Evolutionary conservation across 2,888 invertebrate species (phyloP).

Genomic region (Pollenia amentaria): DNA sequence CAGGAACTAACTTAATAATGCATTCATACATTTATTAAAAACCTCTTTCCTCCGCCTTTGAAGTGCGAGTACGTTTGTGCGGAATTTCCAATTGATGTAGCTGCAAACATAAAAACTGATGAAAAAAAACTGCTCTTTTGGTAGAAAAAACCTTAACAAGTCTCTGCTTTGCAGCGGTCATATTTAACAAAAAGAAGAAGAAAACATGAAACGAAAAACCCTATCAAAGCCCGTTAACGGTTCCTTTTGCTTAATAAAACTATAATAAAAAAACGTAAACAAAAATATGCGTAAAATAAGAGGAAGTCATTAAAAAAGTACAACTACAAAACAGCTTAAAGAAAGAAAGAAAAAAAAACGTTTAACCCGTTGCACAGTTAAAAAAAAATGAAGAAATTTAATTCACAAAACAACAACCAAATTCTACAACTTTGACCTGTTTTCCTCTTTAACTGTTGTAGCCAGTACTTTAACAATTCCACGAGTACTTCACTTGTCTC

Average conservation of each 20-base stretch:
- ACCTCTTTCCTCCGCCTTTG: conserved; percentile 7
- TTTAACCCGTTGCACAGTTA: conserved; percentile 5
- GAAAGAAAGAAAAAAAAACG: neutral
- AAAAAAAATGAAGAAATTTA: neutral
- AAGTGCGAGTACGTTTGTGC: neutral
- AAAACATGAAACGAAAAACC: conserved; percentile 3
- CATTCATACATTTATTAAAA: neutral
- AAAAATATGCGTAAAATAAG: conserved; percentile 31
- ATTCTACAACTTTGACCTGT: conserved; percentile 30
- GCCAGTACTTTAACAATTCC: neutral
- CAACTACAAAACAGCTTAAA: conserved; percentile 17
- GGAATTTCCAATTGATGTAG: neutral
- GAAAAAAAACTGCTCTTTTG: neutral
- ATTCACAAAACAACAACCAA: conserved; percentile 23
- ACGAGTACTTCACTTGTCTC: conserved; percentile 42
- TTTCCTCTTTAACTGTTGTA: neutral
- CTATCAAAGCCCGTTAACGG: neutral
- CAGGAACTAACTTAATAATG: too few relatives aligned
- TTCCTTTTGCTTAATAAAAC: conserved; percentile 10
- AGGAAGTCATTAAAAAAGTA: conserved; percentile 42
- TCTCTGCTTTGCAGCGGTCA: neutral
- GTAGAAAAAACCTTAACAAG: neutral
- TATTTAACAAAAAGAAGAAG: neutral
- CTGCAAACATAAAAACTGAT: neutral
- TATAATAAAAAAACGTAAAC: neutral